These are phyloP conservation scores for Mystacides longicornis DNA, from an alignment of 2,888 invertebrate species.

Conservation along the genomic window DNA sequence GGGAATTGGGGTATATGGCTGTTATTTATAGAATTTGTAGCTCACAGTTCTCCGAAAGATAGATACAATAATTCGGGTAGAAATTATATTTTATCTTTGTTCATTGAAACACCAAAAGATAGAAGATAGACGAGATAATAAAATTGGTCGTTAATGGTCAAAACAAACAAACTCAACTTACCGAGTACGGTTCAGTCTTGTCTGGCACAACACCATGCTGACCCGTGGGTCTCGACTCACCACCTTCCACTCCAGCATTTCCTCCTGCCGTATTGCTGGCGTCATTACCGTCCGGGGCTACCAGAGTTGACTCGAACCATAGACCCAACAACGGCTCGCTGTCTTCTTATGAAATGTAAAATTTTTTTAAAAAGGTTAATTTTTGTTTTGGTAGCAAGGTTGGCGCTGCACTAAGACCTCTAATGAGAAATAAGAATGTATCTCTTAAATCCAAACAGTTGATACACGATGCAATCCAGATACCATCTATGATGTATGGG, in stretches of 20 bases:
- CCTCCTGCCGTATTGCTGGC: constrained; percentile 47
- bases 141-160: too few relatives aligned
- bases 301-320: constrained; percentile 91
- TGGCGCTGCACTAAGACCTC: neutral
- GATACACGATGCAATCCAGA: too few relatives aligned
- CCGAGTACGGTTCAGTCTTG: constrained; percentile 47
- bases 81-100: too few relatives aligned
- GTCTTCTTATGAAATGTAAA: constrained; percentile 46
- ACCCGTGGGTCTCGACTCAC: constrained; percentile 37
- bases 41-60: too few relatives aligned
- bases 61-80: too few relatives aligned
- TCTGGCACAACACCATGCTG: constrained; percentile 36
- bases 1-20: too few relatives aligned
- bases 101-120: too few relatives aligned
- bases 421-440: too few relatives aligned
- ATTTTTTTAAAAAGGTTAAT: neutral
- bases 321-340: constrained; percentile 83
- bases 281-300: constrained; percentile 65
- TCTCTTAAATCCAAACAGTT: too few relatives aligned
- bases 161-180: constrained; percentile 28
- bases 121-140: too few relatives aligned
- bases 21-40: too few relatives aligned
- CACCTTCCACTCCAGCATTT: constrained; percentile 44
- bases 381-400: neutral
- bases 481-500: too few relatives aligned